Evolutionary conservation across 64 coral and sea anemone species (phyloP).

Genomic region (Pocillopora verrucosa): DNA sequence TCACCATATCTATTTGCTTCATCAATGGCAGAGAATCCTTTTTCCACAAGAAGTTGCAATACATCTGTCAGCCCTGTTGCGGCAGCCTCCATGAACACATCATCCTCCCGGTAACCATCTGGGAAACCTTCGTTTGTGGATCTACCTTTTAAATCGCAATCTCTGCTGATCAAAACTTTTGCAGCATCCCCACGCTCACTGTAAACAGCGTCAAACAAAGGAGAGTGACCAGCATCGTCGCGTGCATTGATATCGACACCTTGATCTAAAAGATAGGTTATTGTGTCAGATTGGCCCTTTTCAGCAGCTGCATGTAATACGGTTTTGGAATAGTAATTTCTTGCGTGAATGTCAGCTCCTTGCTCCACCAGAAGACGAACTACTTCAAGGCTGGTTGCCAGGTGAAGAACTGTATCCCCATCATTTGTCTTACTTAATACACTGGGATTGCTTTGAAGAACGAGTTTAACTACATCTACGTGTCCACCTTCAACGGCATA

Average conservation of each 20-base stretch:
- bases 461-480: conserved; percentile 2
- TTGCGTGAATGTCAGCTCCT: conserved; percentile 3
- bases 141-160: not conserved
- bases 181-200: not conserved
- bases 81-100: not conserved
- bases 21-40: not conserved
- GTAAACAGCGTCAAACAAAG: not conserved
- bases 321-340: not conserved
- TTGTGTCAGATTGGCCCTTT: not conserved
- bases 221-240: not conserved
- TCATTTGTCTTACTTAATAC: not conserved
- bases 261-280: not conserved
- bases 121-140: not conserved
- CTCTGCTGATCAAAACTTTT: not conserved
- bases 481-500: not conserved
- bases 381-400: not conserved
- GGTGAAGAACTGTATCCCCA: not conserved
- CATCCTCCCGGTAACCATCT: not conserved
- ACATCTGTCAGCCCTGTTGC: not conserved
- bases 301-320: not conserved
- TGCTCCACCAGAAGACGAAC: conserved; percentile 1
- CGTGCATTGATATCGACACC: not conserved
- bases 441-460: not conserved
- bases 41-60: not conserved
- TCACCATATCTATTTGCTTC: not conserved